Evolutionary conservation across 2,888 invertebrate species (phyloP).

Genomic region (Elegia similella): DNA sequence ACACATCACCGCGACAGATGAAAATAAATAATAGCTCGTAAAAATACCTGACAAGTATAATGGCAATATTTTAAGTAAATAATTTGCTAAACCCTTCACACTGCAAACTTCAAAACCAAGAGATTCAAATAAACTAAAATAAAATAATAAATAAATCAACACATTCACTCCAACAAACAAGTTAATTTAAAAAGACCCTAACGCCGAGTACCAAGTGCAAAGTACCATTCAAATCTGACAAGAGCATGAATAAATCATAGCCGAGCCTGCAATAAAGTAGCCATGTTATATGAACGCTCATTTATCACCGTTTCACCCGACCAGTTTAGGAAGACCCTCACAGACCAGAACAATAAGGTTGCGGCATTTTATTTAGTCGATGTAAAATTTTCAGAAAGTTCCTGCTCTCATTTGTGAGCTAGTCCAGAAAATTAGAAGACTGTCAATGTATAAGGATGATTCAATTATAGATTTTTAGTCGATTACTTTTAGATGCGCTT

Average conservation of each 20-base stretch:
- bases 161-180: neutral
- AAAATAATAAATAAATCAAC: neutral
- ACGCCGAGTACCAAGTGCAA: conserved; percentile 51
- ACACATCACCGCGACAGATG: too few species aligned
- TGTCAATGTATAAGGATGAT: too few species aligned
- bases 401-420: too few species aligned
- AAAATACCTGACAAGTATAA: too few species aligned
- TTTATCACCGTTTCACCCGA: conserved; percentile 67
- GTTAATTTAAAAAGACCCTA: conserved; percentile 27
- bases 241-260: conserved; percentile 77
- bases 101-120: neutral
- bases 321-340: conserved; percentile 45
- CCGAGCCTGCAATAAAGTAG: conserved; percentile 76
- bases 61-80: neutral
- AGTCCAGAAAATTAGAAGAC: too few species aligned
- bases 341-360: conserved; percentile 20
- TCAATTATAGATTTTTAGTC: too few species aligned
- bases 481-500: too few species aligned
- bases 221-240: conserved; percentile 67
- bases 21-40: too few species aligned
- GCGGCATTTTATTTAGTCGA: neutral
- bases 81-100: neutral
- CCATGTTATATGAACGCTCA: conserved; percentile 72
- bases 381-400: too few species aligned
- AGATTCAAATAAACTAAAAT: neutral